Conservation (phyloP, 2,888 invertebrate species). For the Eudemis profundana region DNA sequence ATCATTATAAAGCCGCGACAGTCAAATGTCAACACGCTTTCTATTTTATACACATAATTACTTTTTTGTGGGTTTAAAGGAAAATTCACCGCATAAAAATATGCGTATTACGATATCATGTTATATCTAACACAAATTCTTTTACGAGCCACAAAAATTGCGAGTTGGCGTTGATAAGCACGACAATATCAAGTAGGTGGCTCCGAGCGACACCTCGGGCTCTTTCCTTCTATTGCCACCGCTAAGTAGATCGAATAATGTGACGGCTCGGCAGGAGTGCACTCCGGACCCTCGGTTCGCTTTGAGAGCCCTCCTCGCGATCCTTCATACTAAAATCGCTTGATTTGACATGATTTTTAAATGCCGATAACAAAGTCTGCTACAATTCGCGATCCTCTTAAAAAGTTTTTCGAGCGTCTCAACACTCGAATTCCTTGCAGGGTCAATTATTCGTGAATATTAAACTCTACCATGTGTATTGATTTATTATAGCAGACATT, state of each 20-base stretch:
- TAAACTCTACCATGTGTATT: conserved; percentile 18
- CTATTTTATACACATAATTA: background rate
- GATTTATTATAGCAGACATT: background rate
- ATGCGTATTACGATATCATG: background rate
- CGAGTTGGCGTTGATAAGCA: conserved; percentile 53
- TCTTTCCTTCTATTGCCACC: conserved; percentile 63
- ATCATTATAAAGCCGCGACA: conserved; percentile 5
- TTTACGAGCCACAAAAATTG: conserved; percentile 27
- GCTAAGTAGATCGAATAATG: conserved; percentile 84
- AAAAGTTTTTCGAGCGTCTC: conserved; percentile 23
- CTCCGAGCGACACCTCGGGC: conserved; percentile 69
- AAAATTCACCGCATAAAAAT: background rate
- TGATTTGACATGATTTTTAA: conserved; percentile 85
- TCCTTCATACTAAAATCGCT: conserved; percentile 80
- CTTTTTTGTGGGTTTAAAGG: background rate
- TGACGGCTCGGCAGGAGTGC: conserved; percentile 74
- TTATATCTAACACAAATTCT: conserved; percentile 25
- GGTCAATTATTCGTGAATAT: conserved; percentile 8
- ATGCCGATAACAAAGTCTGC: conserved; percentile 70
- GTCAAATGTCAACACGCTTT: background rate
- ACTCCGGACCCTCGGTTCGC: conserved; percentile 69
- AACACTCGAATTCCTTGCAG: conserved; percentile 16
- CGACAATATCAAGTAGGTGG: conserved; percentile 65
- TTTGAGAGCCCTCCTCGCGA: conserved; percentile 66
- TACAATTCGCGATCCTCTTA: conserved; percentile 36